A percentile compares a stretch with the other conserved stretches of the same genome.
These are phyloP conservation scores for Phortica variegata DNA, from an alignment of 1,140 invertebrate species.

Conservation along the genomic window DNA sequence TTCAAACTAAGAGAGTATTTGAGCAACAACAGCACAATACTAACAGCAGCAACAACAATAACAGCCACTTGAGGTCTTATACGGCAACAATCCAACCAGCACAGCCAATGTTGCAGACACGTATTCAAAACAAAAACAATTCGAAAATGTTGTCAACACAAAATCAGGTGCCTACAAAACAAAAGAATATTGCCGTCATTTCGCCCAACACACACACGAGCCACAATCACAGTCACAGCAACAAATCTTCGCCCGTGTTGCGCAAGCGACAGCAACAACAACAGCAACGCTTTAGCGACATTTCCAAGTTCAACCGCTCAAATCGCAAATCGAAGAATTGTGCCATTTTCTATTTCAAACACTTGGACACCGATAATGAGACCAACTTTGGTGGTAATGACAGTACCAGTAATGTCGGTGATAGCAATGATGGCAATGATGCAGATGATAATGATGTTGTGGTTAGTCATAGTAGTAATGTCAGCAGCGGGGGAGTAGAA, in stretches of 20 bases:
- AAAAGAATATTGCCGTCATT: slow-evolving; percentile 49
- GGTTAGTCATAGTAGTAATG: too few relatives aligned
- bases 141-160: slow-evolving; percentile 31
- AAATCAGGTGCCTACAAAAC: slow-evolving; percentile 19
- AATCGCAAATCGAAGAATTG: slow-evolving; percentile 77
- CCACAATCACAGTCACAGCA: slow-evolving; percentile 26
- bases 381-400: slow-evolving; percentile 42
- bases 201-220: slow-evolving; percentile 34
- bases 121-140: slow-evolving; percentile 12
- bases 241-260: slow-evolving; percentile 31
- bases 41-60: slow-evolving; percentile 16
- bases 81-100: not conserved
- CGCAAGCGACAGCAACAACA: slow-evolving; percentile 40
- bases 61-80: slow-evolving; percentile 6
- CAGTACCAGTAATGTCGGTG: slow-evolving; percentile 27
- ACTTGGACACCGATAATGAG: slow-evolving; percentile 81
- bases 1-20: too few relatives aligned
- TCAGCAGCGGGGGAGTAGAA: too few relatives aligned
- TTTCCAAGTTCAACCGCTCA: slow-evolving; percentile 65
- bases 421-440: slow-evolving; percentile 3
- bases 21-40: slow-evolving; percentile 10
- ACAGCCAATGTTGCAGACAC: slow-evolving; percentile 18
- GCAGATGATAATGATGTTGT: slow-evolving; percentile 3
- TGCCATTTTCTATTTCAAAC: slow-evolving; percentile 80
- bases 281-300: slow-evolving; percentile 58